Evolutionary conservation across 2,888 invertebrate genomes (phyloP).

Genomic region (Perizoma affinitatum): DNA sequence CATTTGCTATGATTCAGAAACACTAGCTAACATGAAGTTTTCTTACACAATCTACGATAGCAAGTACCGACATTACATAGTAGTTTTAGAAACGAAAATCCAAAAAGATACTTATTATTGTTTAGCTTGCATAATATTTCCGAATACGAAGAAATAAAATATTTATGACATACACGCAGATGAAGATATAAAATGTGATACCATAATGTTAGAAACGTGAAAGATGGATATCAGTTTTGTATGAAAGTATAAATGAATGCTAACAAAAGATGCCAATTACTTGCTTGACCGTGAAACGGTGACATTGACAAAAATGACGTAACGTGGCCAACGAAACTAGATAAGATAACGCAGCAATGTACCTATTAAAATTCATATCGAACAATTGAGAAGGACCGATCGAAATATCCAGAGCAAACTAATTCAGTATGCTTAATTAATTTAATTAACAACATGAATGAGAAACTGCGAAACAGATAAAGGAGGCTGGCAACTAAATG

Average conservation of each 20-base stretch:
- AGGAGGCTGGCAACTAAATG: conserved; percentile 15
- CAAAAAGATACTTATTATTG: no score
- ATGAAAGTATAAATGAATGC: conserved; percentile 11
- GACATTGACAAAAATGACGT: conserved; percentile 58
- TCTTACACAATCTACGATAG: no score
- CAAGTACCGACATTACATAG: no score
- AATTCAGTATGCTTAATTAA: not conserved
- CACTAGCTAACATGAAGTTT: no score
- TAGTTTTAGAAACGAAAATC: no score
- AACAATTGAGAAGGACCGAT: not conserved
- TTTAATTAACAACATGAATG: not conserved
- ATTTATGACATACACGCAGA: not conserved
- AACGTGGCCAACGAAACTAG: conserved; percentile 37
- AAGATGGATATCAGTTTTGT: conserved; percentile 1
- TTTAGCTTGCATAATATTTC: no score
- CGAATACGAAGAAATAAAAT: not conserved
- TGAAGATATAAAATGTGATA: conserved; percentile 6
- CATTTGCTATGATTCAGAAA: no score
- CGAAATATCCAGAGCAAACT: not conserved
- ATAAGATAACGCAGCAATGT: conserved; percentile 11
- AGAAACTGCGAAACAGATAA: conserved; percentile 12
- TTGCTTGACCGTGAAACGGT: conserved; percentile 55
- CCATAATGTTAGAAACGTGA: conserved; percentile 4
- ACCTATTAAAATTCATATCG: not conserved
- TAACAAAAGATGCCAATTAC: conserved; percentile 11